Evolutionary conservation across 2,888 invertebrate genomes (phyloP).

Genomic region (Gymnosoma rotundatum): DNA sequence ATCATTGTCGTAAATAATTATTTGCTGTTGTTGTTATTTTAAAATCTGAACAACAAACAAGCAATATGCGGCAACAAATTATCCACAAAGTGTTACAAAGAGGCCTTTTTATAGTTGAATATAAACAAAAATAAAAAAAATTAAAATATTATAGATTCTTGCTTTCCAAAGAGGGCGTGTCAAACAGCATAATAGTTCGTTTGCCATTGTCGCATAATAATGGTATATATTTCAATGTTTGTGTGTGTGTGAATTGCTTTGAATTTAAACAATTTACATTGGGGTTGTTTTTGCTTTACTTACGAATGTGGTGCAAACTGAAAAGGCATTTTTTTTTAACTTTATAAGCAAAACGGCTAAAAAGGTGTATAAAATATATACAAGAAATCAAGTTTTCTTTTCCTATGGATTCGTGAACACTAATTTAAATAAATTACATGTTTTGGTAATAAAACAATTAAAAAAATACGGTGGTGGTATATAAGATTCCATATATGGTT

Average conservation of each 20-base stretch:
- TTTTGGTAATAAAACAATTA: no score
- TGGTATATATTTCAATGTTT: constrained; percentile 26
- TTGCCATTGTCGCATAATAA: constrained; percentile 61
- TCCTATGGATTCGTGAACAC: no score
- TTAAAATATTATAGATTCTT: constrained; percentile 55
- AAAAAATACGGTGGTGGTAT: no score
- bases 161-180: constrained; percentile 58
- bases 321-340: not conserved
- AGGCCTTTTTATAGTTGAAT: constrained; percentile 49
- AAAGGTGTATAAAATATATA: no score
- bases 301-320: not conserved
- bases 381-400: no score
- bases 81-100: constrained; percentile 69
- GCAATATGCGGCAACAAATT: constrained; percentile 66
- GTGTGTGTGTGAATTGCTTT: constrained; percentile 18
- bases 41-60: constrained; percentile 53
- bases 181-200: constrained; percentile 64
- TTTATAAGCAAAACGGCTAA: no score
- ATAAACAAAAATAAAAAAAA: constrained; percentile 44
- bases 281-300: constrained; percentile 50
- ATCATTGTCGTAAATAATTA: constrained; percentile 63
- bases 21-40: constrained; percentile 23
- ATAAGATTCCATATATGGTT: no score
- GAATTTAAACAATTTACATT: constrained; percentile 44
- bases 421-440: no score